Evolutionary conservation across 2,888 invertebrate genomes (phyloP).

Genomic region (Drosophila diplacantha): DNA sequence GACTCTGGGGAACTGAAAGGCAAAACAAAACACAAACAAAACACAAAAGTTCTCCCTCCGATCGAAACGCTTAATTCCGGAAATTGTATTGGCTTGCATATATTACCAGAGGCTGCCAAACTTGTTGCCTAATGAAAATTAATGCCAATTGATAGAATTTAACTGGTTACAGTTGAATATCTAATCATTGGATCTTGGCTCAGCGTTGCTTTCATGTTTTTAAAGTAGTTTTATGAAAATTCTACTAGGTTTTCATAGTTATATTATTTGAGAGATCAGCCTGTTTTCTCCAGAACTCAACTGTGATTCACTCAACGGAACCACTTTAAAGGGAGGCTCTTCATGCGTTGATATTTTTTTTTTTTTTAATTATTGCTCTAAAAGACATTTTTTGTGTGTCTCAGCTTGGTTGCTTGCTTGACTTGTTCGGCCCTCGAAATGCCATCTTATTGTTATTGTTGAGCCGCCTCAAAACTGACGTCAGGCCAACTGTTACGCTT

Average conservation of each 20-base stretch:
- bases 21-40: constrained; percentile 13
- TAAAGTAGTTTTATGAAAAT: not conserved
- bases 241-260: not conserved
- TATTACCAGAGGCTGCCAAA: constrained; percentile 31
- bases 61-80: constrained; percentile 52
- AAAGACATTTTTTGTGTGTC: constrained; percentile 14
- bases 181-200: not conserved
- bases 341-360: constrained; percentile 2
- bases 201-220: not conserved
- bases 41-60: constrained; percentile 19
- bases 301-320: constrained; percentile 8
- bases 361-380: constrained; percentile 11
- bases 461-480: constrained; percentile 46
- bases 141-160: constrained; percentile 34
- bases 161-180: constrained; percentile 40
- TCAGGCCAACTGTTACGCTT: constrained; percentile 65
- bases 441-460: constrained; percentile 24
- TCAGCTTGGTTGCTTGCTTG: constrained; percentile 2
- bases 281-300: not conserved
- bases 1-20: constrained; percentile 11
- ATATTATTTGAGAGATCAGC: not conserved
- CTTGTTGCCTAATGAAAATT: constrained; percentile 57
- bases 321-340: constrained; percentile 1
- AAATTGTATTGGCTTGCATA: constrained; percentile 55
- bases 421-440: constrained; percentile 35